These are phyloP conservation scores for Crenichthys baileyi DNA, from an alignment of 2,797 vertebrate species.

Conservation along the genomic window DNA sequence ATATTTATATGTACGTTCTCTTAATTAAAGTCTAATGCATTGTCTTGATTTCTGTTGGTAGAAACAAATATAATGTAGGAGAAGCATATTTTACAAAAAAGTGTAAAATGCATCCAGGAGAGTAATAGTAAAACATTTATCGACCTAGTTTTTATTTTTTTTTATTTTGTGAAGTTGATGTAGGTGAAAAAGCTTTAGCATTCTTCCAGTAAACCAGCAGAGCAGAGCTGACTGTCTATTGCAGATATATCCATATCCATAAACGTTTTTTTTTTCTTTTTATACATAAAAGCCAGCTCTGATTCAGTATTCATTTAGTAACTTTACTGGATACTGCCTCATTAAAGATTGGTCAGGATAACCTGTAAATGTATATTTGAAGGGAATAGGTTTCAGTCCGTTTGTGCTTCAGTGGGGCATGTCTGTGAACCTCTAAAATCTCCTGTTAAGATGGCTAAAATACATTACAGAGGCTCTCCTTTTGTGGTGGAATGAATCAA, in stretches of 20 bases:
- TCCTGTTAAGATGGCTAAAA: constrained; percentile 51
- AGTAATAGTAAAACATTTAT: constrained; percentile 68
- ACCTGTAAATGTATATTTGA: constrained; percentile 68
- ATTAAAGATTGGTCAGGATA: constrained; percentile 41
- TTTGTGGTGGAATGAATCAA: constrained; percentile 75
- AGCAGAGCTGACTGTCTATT: constrained; percentile 27
- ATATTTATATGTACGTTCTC: neutral
- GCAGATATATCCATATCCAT: constrained; percentile 38
- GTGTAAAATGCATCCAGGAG: constrained; percentile 49
- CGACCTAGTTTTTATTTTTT: constrained; percentile 19
- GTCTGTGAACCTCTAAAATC: constrained; percentile 43
- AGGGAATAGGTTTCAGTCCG: constrained; percentile 34
- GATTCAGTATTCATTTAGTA: constrained; percentile 34
- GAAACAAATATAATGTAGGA: constrained; percentile 29
- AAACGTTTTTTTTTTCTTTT: constrained; percentile 11
- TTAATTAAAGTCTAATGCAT: constrained; percentile 1
- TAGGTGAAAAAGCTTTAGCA: constrained; percentile 52
- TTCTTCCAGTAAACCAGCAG: constrained; percentile 43
- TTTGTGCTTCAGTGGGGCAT: constrained; percentile 45
- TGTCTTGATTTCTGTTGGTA: constrained; percentile 28
- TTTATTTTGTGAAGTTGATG: constrained; percentile 53
- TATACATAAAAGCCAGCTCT: constrained; percentile 32
- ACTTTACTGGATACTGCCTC: constrained; percentile 35
- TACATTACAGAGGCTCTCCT: constrained; percentile 45
- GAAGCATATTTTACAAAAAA: constrained; percentile 32